Evolutionary conservation across 2,113 vertebrate genomes (phyloP), one percentile per base, ranked within the genome.

Genomic region (Forbesichthys papilliferus): DNA sequence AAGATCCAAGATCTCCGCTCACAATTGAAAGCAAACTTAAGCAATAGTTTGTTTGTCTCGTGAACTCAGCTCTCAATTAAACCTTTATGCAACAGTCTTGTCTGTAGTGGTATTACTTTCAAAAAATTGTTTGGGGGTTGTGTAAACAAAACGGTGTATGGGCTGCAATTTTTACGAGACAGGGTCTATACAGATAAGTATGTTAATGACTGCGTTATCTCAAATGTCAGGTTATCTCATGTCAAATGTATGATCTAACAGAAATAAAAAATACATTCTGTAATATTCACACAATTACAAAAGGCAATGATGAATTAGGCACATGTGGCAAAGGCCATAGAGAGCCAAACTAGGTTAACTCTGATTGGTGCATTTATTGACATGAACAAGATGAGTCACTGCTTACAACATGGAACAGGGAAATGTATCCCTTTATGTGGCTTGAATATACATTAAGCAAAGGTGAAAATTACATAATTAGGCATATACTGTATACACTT

Each of bases 391-490:
- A 27, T 27, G 68, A 73, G 68, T 71, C 73, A 53, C 68, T 72
- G 52, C 56, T 73, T 83, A 74, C 77, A 79, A 69, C 75, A 74
- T 75, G 76, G 83, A 82, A 75, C 74, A 79, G 64, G 75, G 74
- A 63, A 77, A 80, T 81, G 20, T 81, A 71, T 78, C 64, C 78
- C 73, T 79, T 87, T 78, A 42, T 63, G 64, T 68, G 74, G 72
- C 61, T 63, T 49, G 52, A 77, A 86, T 78, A 82, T 73, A 84
- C 79, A 75, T 77, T 73, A 81, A 79, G 75, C 75, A 80, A 79
- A 82, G 77, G 81, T 85, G 84, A 77, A 81, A 84, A 84, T 87
- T 72, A 82, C 67, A 86, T 82, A 87, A 85, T 76, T 83, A 81
- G 64, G 81, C 36, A 27, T 63, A 68, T 71, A 87, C 60, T 69